Evolutionary conservation across 2,797 vertebrate species (phyloP).

Genomic region (Masticophis lateralis): DNA sequence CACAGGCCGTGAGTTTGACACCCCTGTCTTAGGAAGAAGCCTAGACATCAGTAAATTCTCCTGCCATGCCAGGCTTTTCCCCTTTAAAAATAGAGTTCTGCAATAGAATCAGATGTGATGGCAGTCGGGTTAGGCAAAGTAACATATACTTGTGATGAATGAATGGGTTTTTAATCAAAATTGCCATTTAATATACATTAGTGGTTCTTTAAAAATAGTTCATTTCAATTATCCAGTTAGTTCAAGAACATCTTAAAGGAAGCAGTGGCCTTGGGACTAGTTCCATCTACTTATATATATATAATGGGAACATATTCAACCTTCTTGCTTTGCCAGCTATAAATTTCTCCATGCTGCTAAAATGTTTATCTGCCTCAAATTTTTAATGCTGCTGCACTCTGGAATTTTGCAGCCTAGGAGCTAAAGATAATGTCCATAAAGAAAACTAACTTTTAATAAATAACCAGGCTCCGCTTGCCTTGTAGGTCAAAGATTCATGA

Average conservation of each 20-base stretch:
- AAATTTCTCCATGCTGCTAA: not conserved
- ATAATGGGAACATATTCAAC: not conserved
- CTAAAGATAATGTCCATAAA: not conserved
- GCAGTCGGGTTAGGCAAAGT: slow-evolving; percentile 2
- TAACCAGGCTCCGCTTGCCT: not conserved
- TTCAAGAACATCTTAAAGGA: not conserved
- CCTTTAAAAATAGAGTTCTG: not conserved
- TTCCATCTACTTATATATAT: not conserved
- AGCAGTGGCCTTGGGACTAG: not conserved
- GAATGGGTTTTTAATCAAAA: not conserved
- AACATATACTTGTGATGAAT: not conserved
- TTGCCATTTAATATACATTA: not conserved
- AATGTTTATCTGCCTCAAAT: not conserved
- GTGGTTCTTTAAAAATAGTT: not conserved
- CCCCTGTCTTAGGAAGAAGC: not conserved
- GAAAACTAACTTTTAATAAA: slow-evolving; percentile 2
- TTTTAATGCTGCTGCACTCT: not conserved
- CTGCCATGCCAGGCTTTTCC: not conserved
- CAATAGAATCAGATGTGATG: not conserved
- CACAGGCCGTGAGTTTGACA: too few species aligned
- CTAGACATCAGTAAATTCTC: not conserved
- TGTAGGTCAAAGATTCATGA: not conserved
- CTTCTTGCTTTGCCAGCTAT: not conserved
- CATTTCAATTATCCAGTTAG: not conserved
- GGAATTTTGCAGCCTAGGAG: not conserved